These are phyloP conservation scores for Esox masquinongy DNA, from an alignment of 2,797 vertebrate species.

Conservation along the genomic window DNA sequence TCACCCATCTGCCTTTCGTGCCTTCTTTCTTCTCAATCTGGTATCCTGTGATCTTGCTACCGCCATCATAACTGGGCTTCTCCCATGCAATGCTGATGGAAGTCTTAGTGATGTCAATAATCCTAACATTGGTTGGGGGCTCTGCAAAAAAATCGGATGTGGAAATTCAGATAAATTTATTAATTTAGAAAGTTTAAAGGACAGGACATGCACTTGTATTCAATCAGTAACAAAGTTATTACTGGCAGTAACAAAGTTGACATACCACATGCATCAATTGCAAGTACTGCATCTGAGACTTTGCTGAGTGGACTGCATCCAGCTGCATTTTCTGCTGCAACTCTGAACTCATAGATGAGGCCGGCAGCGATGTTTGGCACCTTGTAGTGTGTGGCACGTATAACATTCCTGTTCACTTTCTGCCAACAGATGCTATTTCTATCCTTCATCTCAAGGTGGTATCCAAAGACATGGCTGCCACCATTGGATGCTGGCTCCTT, in stretches of 20 bases:
- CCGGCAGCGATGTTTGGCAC: constrained; percentile 76
- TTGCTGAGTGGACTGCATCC: constrained; percentile 81
- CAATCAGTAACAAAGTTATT: no score
- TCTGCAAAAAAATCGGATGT: neutral
- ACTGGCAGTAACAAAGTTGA: neutral
- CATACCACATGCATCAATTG: constrained; percentile 79
- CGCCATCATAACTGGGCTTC: constrained; percentile 76
- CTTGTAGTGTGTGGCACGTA: constrained; percentile 83
- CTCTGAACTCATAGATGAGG: constrained; percentile 83
- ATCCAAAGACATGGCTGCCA: constrained; percentile 74
- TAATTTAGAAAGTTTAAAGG: no score
- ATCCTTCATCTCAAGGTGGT: constrained; percentile 84
- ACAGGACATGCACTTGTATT: no score
- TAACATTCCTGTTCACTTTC: constrained; percentile 78
- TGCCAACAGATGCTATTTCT: constrained; percentile 85
- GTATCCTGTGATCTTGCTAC: constrained; percentile 5
- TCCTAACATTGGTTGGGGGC: constrained; percentile 76
- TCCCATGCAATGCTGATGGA: constrained; percentile 76
- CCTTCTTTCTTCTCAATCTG: constrained; percentile 1
- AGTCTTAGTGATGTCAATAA: constrained; percentile 80
- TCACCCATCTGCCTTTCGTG: neutral
- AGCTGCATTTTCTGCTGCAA: constrained; percentile 81
- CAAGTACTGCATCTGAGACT: constrained; percentile 80
- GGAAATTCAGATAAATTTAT: neutral
- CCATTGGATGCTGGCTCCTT: constrained; percentile 80